Percentiles rank a stretch among this genome's conserved stretches.
These are phyloP conservation scores for Mesembrinibis cayennensis DNA, from an alignment of 2,113 vertebrate genomes.

Conservation along the genomic window DNA sequence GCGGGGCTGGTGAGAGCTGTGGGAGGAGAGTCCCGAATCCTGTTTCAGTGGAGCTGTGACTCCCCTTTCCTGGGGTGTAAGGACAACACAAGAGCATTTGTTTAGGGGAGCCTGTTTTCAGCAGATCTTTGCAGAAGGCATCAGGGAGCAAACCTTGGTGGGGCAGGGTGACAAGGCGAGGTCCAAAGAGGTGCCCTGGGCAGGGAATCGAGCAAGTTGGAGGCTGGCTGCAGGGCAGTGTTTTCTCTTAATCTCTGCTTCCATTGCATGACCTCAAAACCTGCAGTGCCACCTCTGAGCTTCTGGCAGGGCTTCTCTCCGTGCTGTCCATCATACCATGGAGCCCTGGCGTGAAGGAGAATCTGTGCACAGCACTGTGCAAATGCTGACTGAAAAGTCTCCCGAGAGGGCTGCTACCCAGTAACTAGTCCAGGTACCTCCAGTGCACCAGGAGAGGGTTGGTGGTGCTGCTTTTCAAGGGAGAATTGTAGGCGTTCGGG, in stretches of 20 bases:
- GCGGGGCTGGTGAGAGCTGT: not conserved
- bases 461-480: not conserved
- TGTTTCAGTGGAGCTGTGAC: not conserved
- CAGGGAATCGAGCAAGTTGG: not conserved
- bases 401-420: not conserved
- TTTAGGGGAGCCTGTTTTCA: not conserved
- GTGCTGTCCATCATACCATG: rapidly evolving
- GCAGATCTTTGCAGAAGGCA: not conserved
- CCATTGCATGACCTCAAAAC: not conserved
- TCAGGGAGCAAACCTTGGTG: not conserved
- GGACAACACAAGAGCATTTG: not conserved
- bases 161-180: not conserved
- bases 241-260: not conserved
- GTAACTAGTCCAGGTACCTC: not conserved
- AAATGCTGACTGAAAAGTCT: too few species aligned
- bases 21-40: not conserved
- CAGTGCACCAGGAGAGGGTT: not conserved
- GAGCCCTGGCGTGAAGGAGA: not conserved
- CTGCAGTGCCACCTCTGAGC: not conserved
- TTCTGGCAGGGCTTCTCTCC: not conserved
- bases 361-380: not conserved
- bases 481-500: not conserved
- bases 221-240: not conserved
- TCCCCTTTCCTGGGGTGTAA: not conserved
- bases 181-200: not conserved